Evolutionary conservation across 1,140 invertebrate species (phyloP).

Genomic region (Drosophila mayri): DNA sequence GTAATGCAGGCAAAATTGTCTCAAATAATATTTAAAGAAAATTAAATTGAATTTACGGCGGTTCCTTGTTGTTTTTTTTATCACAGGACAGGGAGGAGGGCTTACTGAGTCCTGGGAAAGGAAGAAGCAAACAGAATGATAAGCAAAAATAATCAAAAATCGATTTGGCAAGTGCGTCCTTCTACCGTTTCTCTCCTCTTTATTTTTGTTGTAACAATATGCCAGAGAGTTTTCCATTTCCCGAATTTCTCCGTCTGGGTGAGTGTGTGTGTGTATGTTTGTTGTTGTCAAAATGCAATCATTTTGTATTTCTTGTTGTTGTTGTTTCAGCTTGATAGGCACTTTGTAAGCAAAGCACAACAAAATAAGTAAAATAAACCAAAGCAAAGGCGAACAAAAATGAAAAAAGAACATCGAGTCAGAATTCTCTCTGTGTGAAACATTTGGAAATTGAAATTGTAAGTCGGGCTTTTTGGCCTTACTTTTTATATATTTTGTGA

Average conservation of each 20-base stretch:
- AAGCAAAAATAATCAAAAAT: slow-evolving; percentile 82
- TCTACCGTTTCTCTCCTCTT: not conserved
- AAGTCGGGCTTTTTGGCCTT: slow-evolving; percentile 34
- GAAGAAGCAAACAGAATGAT: slow-evolving; percentile 59
- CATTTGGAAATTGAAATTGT: slow-evolving; percentile 77
- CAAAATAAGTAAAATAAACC: slow-evolving; percentile 17
- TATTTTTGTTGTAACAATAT: slow-evolving; percentile 69
- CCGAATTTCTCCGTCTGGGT: slow-evolving; percentile 29
- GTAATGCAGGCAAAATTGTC: slow-evolving; percentile 75
- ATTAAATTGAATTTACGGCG: slow-evolving; percentile 81
- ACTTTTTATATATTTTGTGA: slow-evolving; percentile 40
- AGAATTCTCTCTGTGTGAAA: slow-evolving; percentile 46
- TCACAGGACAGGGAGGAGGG: not conserved
- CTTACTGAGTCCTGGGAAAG: slow-evolving; percentile 1
- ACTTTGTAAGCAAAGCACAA: slow-evolving; percentile 64
- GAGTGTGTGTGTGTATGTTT: slow-evolving; percentile 26
- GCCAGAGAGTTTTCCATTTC: slow-evolving; percentile 48
- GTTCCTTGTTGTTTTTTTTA: slow-evolving; percentile 40
- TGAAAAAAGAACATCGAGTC: slow-evolving; percentile 26
- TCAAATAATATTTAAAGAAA: slow-evolving; percentile 83
- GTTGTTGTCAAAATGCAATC: slow-evolving; percentile 81
- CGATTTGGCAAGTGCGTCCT: slow-evolving; percentile 74
- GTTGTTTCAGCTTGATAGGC: slow-evolving; percentile 65
- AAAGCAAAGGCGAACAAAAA: slow-evolving; percentile 15
- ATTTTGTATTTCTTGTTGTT: slow-evolving; percentile 58